Evolutionary conservation across 2,797 vertebrate genomes (phyloP).

Genomic region (Antennarius maculatus): DNA sequence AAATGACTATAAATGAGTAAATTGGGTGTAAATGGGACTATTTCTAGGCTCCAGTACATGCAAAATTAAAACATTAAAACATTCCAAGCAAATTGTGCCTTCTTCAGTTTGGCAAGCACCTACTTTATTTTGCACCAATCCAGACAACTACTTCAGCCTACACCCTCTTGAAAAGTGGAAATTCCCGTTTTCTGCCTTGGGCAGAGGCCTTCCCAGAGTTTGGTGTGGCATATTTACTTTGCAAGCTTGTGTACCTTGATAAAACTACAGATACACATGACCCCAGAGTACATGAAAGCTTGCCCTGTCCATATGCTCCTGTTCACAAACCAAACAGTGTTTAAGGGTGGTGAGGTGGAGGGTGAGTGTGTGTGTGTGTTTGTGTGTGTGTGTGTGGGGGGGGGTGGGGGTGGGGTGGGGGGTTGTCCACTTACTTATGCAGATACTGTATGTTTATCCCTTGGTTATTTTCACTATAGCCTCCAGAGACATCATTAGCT

Average conservation of each 20-base stretch:
- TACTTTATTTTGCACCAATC: conserved; percentile 14
- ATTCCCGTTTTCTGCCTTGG: conserved; percentile 50
- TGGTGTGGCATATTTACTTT: conserved; percentile 76
- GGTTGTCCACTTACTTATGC: conserved; percentile 62
- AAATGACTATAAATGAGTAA: background rate
- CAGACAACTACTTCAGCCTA: conserved; percentile 28
- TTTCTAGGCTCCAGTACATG: background rate
- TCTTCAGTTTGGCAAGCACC: background rate
- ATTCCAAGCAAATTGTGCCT: no score
- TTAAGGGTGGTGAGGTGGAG: conserved; percentile 16
- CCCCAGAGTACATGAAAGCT: conserved; percentile 68
- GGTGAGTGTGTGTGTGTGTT: no score
- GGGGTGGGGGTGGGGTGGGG: background rate
- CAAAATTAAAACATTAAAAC: background rate
- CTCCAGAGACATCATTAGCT: conserved; percentile 76
- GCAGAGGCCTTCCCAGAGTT: conserved; percentile 54
- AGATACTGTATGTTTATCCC: conserved; percentile 71
- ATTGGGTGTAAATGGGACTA: background rate
- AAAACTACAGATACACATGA: conserved; percentile 67
- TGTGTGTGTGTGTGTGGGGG: background rate
- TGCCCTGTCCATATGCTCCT: conserved; percentile 55
- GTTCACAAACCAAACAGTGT: conserved; percentile 32
- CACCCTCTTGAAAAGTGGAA: conserved; percentile 52
- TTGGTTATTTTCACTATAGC: conserved; percentile 37
- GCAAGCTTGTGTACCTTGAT: conserved; percentile 70